Evolutionary conservation across 2,797 vertebrate species (phyloP), one percentile per base, ranked within the genome.

Genomic region (Fringilla coelebs): DNA sequence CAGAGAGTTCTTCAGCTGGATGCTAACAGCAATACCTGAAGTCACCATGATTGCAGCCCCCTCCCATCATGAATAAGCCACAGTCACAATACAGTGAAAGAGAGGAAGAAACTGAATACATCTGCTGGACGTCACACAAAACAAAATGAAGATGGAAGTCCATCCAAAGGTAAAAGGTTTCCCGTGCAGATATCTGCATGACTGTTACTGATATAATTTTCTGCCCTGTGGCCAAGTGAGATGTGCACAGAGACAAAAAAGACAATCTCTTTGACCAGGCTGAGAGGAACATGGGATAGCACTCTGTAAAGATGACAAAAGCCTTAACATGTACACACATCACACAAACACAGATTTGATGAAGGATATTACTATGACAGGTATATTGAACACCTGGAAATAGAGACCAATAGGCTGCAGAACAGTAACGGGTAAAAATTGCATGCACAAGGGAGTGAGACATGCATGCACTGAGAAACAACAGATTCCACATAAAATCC

Each of bases 21-120:
- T 0, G 0, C 5, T 25, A 38, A 60, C 11, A 77, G 25, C 16
- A n/a, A 36, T 26, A 63, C 28, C 48, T 25, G 13, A 73, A 77
- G 32, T 70, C 48, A 68, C n/a, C 32, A 16, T 1, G 14, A 31
- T 0, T n/a, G 41, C 79, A 91, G 65, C 25, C 34, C 25, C 34
- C 8, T 45, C 49, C 10, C 9, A 26, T 9, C n/a, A 72, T 4
- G 3, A 81, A 34, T 43, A 74, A 86, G 32, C 17, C 58, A 54
- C 34, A 36, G 62, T 14, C 9, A 22, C 28, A 28, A 32, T 8
- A 51, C 5, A 38, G 29, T 43, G 63, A 38, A 65, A 22, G n/a
- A 78, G 55, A 75, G n/a, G 54, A 85, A 85, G 36, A 49, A 82
- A 49, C 12, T 7, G 45, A 71, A 62, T 7, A 74, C 7, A 48